Percentiles rank a stretch among this genome's conserved stretches.
Evolutionary conservation across 2,797 vertebrate species (phyloP).

Genomic region (Gallinago stenura): DNA sequence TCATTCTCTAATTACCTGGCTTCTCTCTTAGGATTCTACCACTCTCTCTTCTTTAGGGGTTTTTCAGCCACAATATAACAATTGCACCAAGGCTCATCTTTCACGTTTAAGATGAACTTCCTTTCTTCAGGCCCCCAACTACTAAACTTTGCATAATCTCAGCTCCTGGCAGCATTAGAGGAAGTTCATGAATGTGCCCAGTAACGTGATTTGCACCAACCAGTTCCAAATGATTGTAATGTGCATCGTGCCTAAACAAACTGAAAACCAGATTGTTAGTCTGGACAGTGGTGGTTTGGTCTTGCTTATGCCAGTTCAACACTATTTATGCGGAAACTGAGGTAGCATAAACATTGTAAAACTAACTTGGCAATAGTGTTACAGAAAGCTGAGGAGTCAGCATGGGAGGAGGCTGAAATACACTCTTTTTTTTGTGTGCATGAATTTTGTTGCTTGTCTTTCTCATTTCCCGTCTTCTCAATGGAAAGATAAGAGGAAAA

Average conservation of each 20-base stretch:
- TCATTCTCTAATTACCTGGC: not conserved
- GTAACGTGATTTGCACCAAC: not conserved
- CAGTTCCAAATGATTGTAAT: not conserved
- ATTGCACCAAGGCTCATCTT: not conserved
- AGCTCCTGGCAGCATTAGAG: not conserved
- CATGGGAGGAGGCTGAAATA: not conserved
- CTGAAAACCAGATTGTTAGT: not conserved
- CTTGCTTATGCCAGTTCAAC: not conserved
- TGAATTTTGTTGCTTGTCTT: not conserved
- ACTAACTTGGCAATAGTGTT: not conserved
- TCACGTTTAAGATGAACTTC: not conserved
- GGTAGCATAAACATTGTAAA: not conserved
- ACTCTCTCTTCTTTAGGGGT: not conserved
- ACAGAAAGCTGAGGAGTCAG: not conserved
- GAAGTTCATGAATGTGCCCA: not conserved
- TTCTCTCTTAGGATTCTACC: not conserved
- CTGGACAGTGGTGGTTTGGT: not conserved
- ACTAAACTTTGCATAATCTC: not conserved
- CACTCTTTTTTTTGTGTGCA: fast-evolving
- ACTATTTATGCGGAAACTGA: not conserved
- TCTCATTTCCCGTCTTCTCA: not conserved
- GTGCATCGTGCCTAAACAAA: not conserved
- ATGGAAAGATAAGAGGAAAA: not conserved
- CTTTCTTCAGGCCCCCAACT: not conserved
- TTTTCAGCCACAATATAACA: not conserved